Percentiles rank a stretch among this genome's conserved stretches.
Conservation (phyloP, 2,113 vertebrate genomes). For the Riparia riparia region DNA sequence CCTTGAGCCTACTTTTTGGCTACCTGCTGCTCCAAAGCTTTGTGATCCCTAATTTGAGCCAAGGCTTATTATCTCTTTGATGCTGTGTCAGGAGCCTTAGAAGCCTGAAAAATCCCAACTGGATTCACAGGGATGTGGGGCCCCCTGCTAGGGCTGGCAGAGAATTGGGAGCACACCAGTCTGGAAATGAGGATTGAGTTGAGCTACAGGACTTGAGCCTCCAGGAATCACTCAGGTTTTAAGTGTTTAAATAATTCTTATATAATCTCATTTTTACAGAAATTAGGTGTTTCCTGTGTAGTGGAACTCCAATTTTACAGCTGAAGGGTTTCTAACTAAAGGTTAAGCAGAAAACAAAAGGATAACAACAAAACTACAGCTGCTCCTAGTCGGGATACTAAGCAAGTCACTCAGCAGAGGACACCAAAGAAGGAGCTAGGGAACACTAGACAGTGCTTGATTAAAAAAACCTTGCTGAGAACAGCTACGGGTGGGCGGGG, state of each 20-base stretch:
- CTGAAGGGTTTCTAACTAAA: background rate
- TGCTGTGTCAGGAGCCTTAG: background rate
- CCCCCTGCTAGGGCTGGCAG: background rate
- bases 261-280: constrained; percentile 6
- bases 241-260: background rate
- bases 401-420: background rate
- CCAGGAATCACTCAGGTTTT: background rate
- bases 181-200: background rate
- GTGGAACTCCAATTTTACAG: background rate
- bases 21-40: background rate
- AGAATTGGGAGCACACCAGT: background rate
- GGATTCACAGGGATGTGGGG: background rate
- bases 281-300: background rate
- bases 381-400: background rate
- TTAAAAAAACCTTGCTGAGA: background rate
- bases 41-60: background rate
- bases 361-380: background rate
- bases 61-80: background rate
- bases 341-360: background rate
- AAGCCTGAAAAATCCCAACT: background rate
- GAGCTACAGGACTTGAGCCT: background rate
- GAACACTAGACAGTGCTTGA: background rate
- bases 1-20: background rate
- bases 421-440: background rate
- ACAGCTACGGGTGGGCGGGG: background rate